Conservation (phyloP, 1,140 invertebrate genomes). For the Zaprionus nigranus region DNA sequence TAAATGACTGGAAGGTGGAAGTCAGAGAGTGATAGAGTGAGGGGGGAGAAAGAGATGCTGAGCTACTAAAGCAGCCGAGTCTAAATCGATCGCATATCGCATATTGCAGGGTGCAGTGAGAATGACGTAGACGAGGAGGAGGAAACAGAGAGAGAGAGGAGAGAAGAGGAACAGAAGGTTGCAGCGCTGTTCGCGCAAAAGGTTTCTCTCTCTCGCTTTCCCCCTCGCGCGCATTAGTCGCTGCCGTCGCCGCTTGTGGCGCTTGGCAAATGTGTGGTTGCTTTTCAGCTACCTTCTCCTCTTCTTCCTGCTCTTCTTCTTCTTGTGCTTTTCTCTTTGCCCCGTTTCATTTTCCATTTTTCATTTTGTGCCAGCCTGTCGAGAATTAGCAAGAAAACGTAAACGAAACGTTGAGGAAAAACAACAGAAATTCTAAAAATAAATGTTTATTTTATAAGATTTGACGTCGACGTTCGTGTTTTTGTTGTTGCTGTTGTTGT, state of each 20-base stretch:
- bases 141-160: neutral
- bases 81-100: neutral
- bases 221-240: conserved; percentile 12
- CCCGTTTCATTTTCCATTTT: conserved; percentile 68
- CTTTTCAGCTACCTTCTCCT: neutral
- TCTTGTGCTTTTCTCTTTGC: neutral
- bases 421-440: conserved; percentile 67
- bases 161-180: neutral
- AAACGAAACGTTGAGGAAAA: conserved; percentile 36
- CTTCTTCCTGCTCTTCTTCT: neutral
- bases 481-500: conserved; percentile 14
- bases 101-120: neutral
- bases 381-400: conserved; percentile 53
- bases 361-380: conserved; percentile 60
- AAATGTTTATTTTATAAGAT: conserved; percentile 82
- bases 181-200: conserved; percentile 9
- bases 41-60: neutral
- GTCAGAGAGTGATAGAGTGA: neutral
- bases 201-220: neutral
- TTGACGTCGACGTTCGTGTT: conserved; percentile 38
- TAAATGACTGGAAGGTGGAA: no score
- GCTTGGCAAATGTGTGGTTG: conserved; percentile 33
- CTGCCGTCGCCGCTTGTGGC: conserved; percentile 16
- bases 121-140: neutral
- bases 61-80: neutral